Percentiles rank a stretch among this genome's conserved stretches.
Conservation (phyloP, 1,140 invertebrate genomes). For the Charaxes varanes region DNA sequence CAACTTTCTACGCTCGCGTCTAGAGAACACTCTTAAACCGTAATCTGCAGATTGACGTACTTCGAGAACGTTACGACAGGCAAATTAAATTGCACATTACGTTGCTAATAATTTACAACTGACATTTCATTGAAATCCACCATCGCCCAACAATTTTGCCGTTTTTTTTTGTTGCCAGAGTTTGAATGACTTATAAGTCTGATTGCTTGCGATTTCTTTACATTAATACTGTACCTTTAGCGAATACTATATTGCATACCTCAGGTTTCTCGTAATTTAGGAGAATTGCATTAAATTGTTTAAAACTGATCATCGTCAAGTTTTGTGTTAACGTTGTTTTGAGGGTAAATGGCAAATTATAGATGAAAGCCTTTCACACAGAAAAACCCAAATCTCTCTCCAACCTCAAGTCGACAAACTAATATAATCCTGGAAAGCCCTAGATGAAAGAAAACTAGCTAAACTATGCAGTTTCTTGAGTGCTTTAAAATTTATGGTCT, state of each 20-base stretch:
- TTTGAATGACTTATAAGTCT: too few relatives aligned
- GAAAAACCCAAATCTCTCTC: too few relatives aligned
- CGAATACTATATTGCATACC: too few relatives aligned
- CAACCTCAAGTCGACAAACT: too few relatives aligned
- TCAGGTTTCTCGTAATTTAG: too few relatives aligned
- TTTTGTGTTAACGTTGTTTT: too few relatives aligned
- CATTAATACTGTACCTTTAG: too few relatives aligned
- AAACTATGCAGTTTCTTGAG: neutral
- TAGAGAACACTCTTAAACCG: slow-evolving; percentile 68
- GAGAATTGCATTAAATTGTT: too few relatives aligned
- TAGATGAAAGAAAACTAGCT: slow-evolving; percentile 1
- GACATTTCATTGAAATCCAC: slow-evolving; percentile 12
- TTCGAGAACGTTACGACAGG: slow-evolving; percentile 58
- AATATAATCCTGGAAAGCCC: slow-evolving; percentile 3
- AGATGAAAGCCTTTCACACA: too few relatives aligned
- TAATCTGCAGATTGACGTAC: slow-evolving; percentile 69
- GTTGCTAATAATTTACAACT: slow-evolving; percentile 43
- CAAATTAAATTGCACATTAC: slow-evolving; percentile 64
- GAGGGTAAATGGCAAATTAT: too few relatives aligned
- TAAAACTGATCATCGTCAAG: too few relatives aligned
- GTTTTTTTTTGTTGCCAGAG: slow-evolving; percentile 4
- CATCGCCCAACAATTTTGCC: neutral
- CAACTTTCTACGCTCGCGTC: slow-evolving; percentile 70
- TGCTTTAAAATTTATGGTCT: slow-evolving; percentile 2
- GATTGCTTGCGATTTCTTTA: too few relatives aligned